Conservation (phyloP, 2,113 vertebrate species). For the Mellivora capensis region DNA sequence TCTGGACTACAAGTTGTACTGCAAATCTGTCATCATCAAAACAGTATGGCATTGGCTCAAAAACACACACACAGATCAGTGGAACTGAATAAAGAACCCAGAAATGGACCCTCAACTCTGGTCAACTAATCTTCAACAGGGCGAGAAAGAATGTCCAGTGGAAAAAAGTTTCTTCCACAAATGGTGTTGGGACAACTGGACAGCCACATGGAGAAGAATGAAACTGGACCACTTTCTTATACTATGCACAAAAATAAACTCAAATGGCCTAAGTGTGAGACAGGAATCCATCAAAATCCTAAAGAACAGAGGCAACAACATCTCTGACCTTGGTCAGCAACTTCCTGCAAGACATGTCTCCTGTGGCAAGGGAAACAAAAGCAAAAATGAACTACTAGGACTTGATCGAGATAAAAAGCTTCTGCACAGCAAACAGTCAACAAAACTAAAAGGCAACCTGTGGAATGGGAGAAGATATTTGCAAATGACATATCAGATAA, state of each 20-base stretch:
- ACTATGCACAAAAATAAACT: background rate
- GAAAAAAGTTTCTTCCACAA: background rate
- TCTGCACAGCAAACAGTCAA: background rate
- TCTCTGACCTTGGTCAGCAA: background rate
- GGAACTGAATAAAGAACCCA: background rate
- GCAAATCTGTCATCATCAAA: background rate
- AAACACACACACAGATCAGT: background rate
- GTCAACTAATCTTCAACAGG: background rate
- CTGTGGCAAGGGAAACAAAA: background rate
- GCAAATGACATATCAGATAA: background rate
- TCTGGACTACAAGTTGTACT: background rate
- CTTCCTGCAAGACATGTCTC: background rate
- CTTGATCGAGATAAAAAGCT: background rate
- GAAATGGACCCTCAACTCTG: background rate
- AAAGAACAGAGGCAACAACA: background rate
- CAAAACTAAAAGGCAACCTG: background rate
- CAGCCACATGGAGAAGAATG: background rate
- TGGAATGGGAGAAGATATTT: background rate
- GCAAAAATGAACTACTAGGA: background rate
- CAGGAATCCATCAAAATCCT: background rate
- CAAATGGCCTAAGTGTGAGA: background rate
- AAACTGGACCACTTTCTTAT: background rate
- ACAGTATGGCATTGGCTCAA: background rate
- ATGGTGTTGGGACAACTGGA: background rate
- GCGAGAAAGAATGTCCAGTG: background rate